A percentile compares a stretch with the other conserved stretches of the same genome.
Conservation (phyloP, 2,797 vertebrate species). For the Todus mexicanus region DNA sequence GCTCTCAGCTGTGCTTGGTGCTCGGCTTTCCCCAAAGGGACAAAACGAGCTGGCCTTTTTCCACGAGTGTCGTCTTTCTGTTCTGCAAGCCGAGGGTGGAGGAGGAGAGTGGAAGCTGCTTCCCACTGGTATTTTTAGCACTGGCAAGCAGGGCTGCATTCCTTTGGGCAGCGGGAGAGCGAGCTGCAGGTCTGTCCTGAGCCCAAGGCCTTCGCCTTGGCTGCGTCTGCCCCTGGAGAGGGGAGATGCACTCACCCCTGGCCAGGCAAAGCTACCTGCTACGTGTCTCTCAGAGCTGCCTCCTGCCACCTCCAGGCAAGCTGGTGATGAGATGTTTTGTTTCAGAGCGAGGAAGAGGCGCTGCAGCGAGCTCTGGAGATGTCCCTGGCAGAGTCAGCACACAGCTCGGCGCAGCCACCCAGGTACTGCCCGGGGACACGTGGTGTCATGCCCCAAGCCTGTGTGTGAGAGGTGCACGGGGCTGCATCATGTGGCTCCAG, state of each 20-base stretch:
- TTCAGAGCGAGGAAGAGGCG: conserved; percentile 93
- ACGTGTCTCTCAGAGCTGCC: neutral
- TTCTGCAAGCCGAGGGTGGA: neutral
- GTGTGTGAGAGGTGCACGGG: neutral
- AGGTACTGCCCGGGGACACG: neutral
- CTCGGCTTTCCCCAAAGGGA: neutral
- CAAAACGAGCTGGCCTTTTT: neutral
- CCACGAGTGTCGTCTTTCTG: neutral
- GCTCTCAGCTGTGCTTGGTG: neutral
- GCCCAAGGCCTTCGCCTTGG: neutral
- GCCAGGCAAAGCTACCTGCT: neutral
- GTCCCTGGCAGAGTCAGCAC: conserved; percentile 86
- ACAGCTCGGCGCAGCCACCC: neutral
- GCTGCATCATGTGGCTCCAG: neutral
- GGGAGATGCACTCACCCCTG: neutral
- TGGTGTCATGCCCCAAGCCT: neutral
- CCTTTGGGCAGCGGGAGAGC: neutral
- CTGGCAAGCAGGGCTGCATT: neutral
- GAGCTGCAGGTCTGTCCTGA: neutral
- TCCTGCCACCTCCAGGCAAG: neutral
- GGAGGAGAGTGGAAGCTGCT: neutral
- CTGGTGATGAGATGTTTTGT: neutral
- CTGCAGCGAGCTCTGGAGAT: conserved; percentile 93
- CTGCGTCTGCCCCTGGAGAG: neutral
- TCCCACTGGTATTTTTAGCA: neutral